Evolutionary conservation across 2,113 vertebrate species (phyloP).

Genomic region (Siniperca knerii): DNA sequence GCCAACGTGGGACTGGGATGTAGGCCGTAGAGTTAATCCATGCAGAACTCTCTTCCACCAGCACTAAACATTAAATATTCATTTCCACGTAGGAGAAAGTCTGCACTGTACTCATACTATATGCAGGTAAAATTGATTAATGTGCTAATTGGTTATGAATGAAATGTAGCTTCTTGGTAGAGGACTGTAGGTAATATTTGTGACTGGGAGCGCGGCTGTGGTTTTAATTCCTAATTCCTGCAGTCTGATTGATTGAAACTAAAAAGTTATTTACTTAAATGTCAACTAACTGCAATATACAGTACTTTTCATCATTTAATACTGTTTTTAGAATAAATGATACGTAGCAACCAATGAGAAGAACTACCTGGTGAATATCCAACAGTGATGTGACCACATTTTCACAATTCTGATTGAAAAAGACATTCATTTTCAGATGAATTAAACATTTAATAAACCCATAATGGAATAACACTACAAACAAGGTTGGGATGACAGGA

Average conservation of each 20-base stretch:
- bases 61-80: slow-evolving; percentile 67
- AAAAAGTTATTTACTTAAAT: not conserved
- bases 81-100: slow-evolving; percentile 43
- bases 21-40: slow-evolving; percentile 62
- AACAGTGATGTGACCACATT: not conserved
- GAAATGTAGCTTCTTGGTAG: not conserved
- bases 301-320: not conserved
- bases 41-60: slow-evolving; percentile 47
- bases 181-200: not conserved
- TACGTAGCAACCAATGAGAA: not conserved
- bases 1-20: slow-evolving; percentile 50
- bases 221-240: not conserved
- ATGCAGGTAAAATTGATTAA: slow-evolving; percentile 25
- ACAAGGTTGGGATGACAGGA: not conserved
- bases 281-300: not conserved
- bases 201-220: not conserved
- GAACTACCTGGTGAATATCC: not conserved
- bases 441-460: rapidly evolving
- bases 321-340: not conserved
- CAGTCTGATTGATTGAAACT: not conserved
- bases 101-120: not conserved
- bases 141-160: not conserved
- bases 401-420: not conserved
- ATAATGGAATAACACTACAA: not conserved
- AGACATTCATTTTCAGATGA: not conserved